Evolutionary conservation across 1,140 invertebrate species (phyloP).

Genomic region (Neodiprion lecontei): DNA sequence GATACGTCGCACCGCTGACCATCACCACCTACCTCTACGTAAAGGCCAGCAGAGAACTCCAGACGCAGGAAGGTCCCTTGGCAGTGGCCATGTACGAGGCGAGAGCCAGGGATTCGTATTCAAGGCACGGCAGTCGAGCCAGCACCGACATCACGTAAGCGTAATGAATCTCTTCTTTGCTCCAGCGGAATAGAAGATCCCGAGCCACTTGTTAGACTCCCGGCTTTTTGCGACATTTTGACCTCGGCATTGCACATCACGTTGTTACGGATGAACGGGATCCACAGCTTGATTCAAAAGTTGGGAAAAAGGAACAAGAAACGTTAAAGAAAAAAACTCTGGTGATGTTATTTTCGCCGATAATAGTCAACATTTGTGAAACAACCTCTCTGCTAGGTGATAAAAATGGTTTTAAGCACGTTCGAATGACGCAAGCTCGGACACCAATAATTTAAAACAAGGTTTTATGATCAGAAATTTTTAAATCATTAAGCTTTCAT

Average conservation of each 20-base stretch:
- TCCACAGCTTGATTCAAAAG: too few species aligned
- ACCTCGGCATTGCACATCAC: neutral
- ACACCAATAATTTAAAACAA: too few species aligned
- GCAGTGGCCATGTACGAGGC: slow-evolving; percentile 64
- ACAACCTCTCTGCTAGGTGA: too few species aligned
- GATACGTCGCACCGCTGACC: slow-evolving; percentile 71
- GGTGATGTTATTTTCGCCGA: too few species aligned
- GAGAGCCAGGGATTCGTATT: slow-evolving; percentile 37
- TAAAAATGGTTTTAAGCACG: too few species aligned
- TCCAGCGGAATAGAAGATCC: slow-evolving; percentile 6
- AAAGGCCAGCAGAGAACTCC: slow-evolving; percentile 68
- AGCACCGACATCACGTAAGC: slow-evolving; percentile 52
- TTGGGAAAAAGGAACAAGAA: too few species aligned
- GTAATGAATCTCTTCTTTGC: slow-evolving; percentile 30
- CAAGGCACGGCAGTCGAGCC: slow-evolving; percentile 29
- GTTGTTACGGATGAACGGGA: too few species aligned
- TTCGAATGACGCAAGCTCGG: too few species aligned
- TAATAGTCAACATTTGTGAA: too few species aligned
- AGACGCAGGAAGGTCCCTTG: slow-evolving; percentile 62
- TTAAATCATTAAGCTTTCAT: too few species aligned
- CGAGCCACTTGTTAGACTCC: slow-evolving; percentile 24
- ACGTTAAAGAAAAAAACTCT: too few species aligned
- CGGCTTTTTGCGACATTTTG: neutral
- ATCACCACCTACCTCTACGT: slow-evolving; percentile 70
- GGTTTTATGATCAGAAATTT: too few species aligned